Conservation (phyloP, 2,888 invertebrate species). For the Heliconius ethilla region DNA sequence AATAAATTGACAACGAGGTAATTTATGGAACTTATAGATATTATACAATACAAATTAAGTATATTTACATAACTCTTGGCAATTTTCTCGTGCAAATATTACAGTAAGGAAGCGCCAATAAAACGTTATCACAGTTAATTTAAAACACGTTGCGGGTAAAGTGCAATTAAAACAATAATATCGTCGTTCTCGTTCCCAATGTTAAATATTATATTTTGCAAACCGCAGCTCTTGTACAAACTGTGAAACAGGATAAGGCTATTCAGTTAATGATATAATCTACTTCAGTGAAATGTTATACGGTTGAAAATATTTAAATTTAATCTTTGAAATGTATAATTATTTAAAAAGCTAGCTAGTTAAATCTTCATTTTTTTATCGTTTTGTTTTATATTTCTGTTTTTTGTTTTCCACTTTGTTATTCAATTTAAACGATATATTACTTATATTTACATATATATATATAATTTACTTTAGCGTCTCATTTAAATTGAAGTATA, state of each 20-base stretch:
- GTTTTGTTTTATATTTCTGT: too few relatives aligned
- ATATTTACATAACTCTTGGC: not conserved
- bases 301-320: slow-evolving; percentile 7
- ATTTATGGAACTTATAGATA: too few relatives aligned
- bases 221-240: slow-evolving; percentile 24
- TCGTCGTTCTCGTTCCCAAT: slow-evolving; percentile 10
- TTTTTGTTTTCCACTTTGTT: too few relatives aligned
- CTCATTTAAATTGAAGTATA: not conserved
- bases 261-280: slow-evolving; percentile 22
- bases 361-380: too few relatives aligned
- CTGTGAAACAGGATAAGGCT: slow-evolving; percentile 23
- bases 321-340: not conserved
- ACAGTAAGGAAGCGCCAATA: slow-evolving; percentile 17
- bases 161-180: slow-evolving; percentile 25
- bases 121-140: slow-evolving; percentile 29
- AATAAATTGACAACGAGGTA: too few relatives aligned
- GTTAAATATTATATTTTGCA: slow-evolving; percentile 26
- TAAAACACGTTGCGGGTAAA: slow-evolving; percentile 19
- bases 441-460: too few relatives aligned
- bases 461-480: too few relatives aligned
- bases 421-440: too few relatives aligned
- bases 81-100: slow-evolving; percentile 7
- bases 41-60: not conserved
- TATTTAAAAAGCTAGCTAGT: not conserved
- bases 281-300: not conserved